Evolutionary conservation across 1,140 invertebrate genomes (phyloP).

Genomic region (Sitodiplosis mosellana): DNA sequence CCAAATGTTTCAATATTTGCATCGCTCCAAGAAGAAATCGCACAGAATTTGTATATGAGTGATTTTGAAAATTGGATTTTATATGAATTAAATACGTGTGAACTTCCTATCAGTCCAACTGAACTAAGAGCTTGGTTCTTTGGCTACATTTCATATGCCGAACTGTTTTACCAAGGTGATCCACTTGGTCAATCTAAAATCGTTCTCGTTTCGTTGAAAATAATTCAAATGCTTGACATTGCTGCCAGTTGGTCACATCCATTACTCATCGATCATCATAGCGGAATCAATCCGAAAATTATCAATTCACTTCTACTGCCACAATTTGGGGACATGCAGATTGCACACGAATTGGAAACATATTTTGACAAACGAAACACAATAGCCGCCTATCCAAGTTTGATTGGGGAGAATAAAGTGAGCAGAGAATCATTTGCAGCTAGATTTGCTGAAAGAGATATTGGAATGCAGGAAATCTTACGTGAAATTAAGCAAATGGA

Average conservation of each 20-base stretch:
- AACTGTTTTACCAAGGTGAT: not conserved
- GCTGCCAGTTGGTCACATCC: not conserved
- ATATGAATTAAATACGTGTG: not conserved
- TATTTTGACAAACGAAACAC: not conserved
- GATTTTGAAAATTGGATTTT: not conserved
- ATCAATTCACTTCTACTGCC: not conserved
- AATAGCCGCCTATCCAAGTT: not conserved
- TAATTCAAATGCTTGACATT: not conserved
- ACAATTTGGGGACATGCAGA: not conserved
- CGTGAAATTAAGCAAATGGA: not conserved
- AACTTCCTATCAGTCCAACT: not conserved
- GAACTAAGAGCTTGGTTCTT: not conserved
- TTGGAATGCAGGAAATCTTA: not conserved
- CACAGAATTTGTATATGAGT: not conserved
- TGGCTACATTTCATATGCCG: not conserved
- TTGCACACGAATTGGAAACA: not conserved
- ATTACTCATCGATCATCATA: not conserved
- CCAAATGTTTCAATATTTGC: not conserved
- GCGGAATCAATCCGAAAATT: not conserved
- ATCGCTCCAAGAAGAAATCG: not conserved
- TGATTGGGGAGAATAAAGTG: not conserved
- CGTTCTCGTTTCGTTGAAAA: not conserved
- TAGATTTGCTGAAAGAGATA: not conserved
- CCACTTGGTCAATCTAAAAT: not conserved
- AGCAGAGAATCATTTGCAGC: not conserved